Base-by-base conservation (phyloP, 2,113 vertebrate genomes). In the Pteropus alecto region DNA sequence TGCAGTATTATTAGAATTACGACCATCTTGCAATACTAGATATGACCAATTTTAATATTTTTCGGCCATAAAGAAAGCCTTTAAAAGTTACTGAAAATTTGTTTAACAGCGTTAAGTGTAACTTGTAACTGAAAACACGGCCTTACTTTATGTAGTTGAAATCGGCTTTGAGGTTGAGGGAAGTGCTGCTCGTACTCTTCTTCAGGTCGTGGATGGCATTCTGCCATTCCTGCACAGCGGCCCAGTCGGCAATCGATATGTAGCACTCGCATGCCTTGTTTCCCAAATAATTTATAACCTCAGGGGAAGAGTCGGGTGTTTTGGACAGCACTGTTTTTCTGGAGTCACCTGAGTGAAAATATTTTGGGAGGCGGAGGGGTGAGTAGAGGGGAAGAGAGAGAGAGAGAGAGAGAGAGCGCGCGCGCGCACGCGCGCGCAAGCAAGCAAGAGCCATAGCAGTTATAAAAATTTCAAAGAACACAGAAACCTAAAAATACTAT, bases 181-280 rank as follows among this genome's bases (percentile, higher is more conserved):
- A 98, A 26, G 99, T 99, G 73, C 98, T 99, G 91, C 98, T 98
- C 48, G 99, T 98, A 86, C 98, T 99, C 97, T 99, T 99, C 96
- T 99, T 99, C 90, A 99, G 97, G 19, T 98, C 97, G 0, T 99
- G 98, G 96, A 99, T 98, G 16, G 99, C 99, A 87, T 98, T 98
- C 97, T 99, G 99, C 99, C 99, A 99, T 97, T 99, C 99, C 96
- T 99, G 99, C 2, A 99, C 99, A 0, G 99, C 99, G 68, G 99
- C 35, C 99, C 99, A 99, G 87, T 99, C 99, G 1, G 99, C 99
- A 91, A 99, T 98, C 1, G 99, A 99, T 92, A 99, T 98, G 65
- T 99, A 99, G 94, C 99, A 99, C 98, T 99, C 99, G 65, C 99
- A 99, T 0, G 99, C 99, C 97, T 99, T 99, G 98, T 99, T 99